Conservation (phyloP, 2,113 vertebrate species). For the Mormyrus iriodes region DNA sequence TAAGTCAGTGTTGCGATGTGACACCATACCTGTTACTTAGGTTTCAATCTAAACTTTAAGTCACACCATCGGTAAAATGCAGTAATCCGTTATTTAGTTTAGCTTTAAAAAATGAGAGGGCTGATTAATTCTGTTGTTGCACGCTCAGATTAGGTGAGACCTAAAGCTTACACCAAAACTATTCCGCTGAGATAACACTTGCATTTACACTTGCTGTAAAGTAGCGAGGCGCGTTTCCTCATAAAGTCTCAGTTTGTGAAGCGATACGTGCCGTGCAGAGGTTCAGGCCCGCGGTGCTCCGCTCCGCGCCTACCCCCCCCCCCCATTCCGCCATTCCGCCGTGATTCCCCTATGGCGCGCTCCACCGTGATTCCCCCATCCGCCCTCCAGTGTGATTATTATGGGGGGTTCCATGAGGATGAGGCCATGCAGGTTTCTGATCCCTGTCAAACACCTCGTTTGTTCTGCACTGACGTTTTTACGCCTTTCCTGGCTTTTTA, state of each 20-base stretch:
- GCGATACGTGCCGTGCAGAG: not conserved
- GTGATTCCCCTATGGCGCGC: not conserved
- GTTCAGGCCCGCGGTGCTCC: not conserved
- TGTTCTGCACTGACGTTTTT: not conserved
- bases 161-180: not conserved
- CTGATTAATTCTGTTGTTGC: not conserved
- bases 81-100: not conserved
- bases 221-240: not conserved
- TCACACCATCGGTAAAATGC: not conserved
- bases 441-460: not conserved
- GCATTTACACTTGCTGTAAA: not conserved
- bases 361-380: not conserved
- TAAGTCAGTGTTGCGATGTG: not conserved
- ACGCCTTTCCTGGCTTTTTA: not conserved
- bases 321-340: too few relatives aligned
- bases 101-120: not conserved
- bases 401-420: not conserved
- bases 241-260: not conserved
- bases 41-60: not conserved
- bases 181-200: not conserved
- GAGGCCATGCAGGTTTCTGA: not conserved
- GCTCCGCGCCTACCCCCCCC: too few relatives aligned
- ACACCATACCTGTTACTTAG: not conserved
- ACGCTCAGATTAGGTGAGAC: not conserved
- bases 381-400: not conserved